Evolutionary conservation across 2,113 vertebrate species (phyloP).

Genomic region (Engraulis encrasicolus): DNA sequence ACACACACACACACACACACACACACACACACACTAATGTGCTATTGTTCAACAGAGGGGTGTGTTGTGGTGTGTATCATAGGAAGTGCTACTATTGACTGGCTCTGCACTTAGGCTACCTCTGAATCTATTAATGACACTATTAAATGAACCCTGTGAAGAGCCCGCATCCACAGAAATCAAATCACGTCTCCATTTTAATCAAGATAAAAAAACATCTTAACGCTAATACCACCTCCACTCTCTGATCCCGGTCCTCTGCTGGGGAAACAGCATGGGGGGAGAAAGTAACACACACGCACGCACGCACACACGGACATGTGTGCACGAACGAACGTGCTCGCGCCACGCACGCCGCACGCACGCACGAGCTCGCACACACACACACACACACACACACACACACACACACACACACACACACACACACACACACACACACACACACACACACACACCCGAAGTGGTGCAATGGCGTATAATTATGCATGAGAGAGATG

Average conservation of each 20-base stretch:
- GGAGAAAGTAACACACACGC: not conserved
- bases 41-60: too few species aligned
- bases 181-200: not conserved
- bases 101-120: not conserved
- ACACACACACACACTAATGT: too few species aligned
- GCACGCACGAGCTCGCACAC: too few species aligned
- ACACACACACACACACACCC: not conserved
- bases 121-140: not conserved
- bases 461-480: not conserved
- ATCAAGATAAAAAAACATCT: not conserved
- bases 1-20: too few species aligned
- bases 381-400: not conserved
- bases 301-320: too few species aligned
- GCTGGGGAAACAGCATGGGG: not conserved
- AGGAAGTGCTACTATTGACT: not conserved
- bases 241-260: not conserved
- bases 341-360: too few species aligned
- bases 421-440: not conserved
- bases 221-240: not conserved
- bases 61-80: too few species aligned
- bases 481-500: not conserved
- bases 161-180: not conserved
- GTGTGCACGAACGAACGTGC: too few species aligned
- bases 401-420: not conserved
- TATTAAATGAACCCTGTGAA: not conserved